Base-by-base conservation (phyloP, 2,113 vertebrate genomes). In the Pituophis catenifer region DNA sequence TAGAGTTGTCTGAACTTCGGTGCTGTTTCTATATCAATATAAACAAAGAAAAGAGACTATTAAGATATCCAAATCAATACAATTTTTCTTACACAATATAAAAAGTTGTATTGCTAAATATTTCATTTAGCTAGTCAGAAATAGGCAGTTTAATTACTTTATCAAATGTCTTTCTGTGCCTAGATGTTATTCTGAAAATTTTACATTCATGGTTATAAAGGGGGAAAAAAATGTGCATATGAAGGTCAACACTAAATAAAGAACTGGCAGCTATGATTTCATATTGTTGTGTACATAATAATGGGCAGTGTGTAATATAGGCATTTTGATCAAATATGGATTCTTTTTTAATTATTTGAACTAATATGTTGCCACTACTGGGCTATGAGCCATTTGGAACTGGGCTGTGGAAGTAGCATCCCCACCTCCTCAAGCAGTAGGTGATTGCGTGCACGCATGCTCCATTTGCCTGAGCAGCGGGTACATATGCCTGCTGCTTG, bases 101-200 rank as follows among this genome's bases (percentile, higher is more conserved):
- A 75, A 75, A 75, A 75, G 70, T 33, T 3, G n/a, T 38, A 75
- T 75, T 75, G n/a, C 15, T 75, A 33, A 38, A 75, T 75, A 96
- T 92, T 90, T 96, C 92, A 96, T 95, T 96, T 93, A 96, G 93
- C 52, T 96, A 91, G 55, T 95, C 96, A 97, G 97, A 94, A 92
- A 97, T 97, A 97, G 97, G 95, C 93, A 94, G 94, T 92, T 85
- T 95, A 97, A 96, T 90, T 94, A 52, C 54, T 96, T 97, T 97
- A 97, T 96, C 94, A 52, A 96, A 94, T 96, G 95, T 9, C 89
- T 95, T 96, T 75, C 91, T 96, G 92, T 95, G 94, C 92, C 91
- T 96, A 26, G 92, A 85, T 94, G 75, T 94, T 94, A 44, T 62
- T 70, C 8, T 91, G 75, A 96, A 95, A 93, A 6, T 26, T 91